A percentile compares a stretch with the other conserved stretches of the same genome.
Evolutionary conservation across 1,140 invertebrate genomes (phyloP).

Genomic region (Metaphire vulgaris): DNA sequence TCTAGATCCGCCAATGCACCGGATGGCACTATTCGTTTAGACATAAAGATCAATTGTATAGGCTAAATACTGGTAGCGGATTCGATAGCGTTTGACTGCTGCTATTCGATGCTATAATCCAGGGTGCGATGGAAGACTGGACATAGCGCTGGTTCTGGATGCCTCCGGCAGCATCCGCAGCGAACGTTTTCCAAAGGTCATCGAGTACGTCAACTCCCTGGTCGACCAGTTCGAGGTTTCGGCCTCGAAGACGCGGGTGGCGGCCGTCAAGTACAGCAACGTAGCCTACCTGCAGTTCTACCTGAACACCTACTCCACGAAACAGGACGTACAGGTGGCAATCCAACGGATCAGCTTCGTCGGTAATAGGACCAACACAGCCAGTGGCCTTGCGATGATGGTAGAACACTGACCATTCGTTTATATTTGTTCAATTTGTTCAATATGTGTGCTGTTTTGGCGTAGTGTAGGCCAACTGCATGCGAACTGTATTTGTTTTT

Average conservation of each 20-base stretch:
- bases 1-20: no score
- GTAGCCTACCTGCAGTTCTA: neutral
- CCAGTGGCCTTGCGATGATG: constrained; percentile 18
- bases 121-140: constrained; percentile 15
- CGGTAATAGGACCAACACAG: constrained; percentile 24
- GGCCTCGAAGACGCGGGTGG: constrained; percentile 5
- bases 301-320: constrained; percentile 13
- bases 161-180: constrained; percentile 23
- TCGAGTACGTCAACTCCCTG: constrained; percentile 16
- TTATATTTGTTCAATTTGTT: no score
- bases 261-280: constrained; percentile 19
- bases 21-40: no score
- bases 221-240: constrained; percentile 18
- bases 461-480: no score
- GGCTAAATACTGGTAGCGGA: no score
- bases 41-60: no score
- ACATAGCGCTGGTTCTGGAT: constrained; percentile 24
- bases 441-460: no score
- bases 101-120: neutral
- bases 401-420: no score
- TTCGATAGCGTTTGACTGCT: no score
- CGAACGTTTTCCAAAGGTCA: constrained; percentile 15
- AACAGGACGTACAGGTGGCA: constrained; percentile 19
- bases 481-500: no score
- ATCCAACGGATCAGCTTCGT: constrained; percentile 16